Base-by-base conservation (phyloP, 2,888 invertebrate genomes). In the Pachliopta kotzebuea region DNA sequence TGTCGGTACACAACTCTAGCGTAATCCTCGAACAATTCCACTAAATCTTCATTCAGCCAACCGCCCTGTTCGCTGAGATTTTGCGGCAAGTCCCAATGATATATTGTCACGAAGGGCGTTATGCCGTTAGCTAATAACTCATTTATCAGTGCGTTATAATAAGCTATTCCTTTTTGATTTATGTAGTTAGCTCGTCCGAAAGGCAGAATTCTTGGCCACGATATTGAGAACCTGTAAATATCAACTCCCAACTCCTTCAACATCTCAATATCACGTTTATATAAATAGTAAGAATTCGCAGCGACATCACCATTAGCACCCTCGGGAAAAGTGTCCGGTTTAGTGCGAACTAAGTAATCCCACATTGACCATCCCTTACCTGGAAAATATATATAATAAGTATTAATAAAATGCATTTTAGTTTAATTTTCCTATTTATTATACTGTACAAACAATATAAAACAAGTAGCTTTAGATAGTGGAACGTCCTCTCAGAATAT, bases 161-260 rank as follows among this genome's bases (percentile, higher is more conserved):
- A 94, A 37, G 88, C 80, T 11, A 95, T 83, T 18, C 94, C 95
- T 2, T 68, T 64, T n/a, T 73, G 74, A 74, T 94, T 95, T 14
- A 93, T 74, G 7, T 80, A 75, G 55, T 90, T 82, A 7, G 83
- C 71, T 26, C 85, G 84, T 26, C 93, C 94, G 56, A 85, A 88
- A 0, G 94, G 93, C 54, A 94, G 74, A 23, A 95, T 83, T 57
- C 95, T 78, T 0, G 93, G 74, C 95, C 95, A 95, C 0, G 94
- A 88, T 31, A 93, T 79, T 0, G 93, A 93, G 69, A 93, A 92
- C 56, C 93, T 80, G 75, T 93, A 92, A 62, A 83, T 81, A 52
- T 90, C 74, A 0, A 85, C 81, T 0, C 86, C 86, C 8, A 90
- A 69, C 65, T 86, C 76, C 57, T 77, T 77, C 20, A 89, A 68